phyloP scores from a whole-genome alignment of 2,797 vertebrate genomes.

The Aviceda cuculoides region DNA sequence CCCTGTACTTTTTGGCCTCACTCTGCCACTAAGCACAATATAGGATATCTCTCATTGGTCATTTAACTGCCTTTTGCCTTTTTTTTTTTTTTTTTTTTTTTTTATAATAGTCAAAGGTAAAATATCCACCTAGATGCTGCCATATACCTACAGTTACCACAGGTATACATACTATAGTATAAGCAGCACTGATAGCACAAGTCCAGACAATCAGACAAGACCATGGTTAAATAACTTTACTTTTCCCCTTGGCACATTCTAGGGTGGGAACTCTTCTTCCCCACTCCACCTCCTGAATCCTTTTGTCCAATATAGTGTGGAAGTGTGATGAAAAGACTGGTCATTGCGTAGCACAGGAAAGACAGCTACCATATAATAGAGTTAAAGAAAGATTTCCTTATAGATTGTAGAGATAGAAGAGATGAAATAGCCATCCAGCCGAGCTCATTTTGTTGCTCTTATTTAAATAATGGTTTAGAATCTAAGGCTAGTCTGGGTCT shows the following conservation, averaged over 20 bases:
- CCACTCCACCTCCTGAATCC: background rate
- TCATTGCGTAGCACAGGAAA: background rate
- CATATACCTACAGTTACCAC: background rate
- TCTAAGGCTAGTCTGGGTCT: background rate
- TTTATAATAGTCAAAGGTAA: background rate
- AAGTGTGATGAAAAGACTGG: background rate
- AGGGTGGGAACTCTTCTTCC: background rate
- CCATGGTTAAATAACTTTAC: background rate
- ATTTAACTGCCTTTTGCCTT: background rate
- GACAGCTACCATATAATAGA: background rate
- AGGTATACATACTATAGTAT: background rate
- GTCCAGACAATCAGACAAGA: background rate
- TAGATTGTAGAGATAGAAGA: background rate
- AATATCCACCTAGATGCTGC: background rate
- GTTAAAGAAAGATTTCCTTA: background rate
- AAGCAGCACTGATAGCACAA: background rate
- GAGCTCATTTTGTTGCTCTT: background rate
- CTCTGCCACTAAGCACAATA: background rate
- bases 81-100: no score
- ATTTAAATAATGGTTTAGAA: background rate
- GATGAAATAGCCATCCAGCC: background rate
- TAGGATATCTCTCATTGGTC: background rate
- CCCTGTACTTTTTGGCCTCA: background rate
- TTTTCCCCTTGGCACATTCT: background rate
- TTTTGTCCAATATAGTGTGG: background rate